phyloP scores from a whole-genome alignment of 2,797 vertebrate species.

The Steatocranus sp. region DNA sequence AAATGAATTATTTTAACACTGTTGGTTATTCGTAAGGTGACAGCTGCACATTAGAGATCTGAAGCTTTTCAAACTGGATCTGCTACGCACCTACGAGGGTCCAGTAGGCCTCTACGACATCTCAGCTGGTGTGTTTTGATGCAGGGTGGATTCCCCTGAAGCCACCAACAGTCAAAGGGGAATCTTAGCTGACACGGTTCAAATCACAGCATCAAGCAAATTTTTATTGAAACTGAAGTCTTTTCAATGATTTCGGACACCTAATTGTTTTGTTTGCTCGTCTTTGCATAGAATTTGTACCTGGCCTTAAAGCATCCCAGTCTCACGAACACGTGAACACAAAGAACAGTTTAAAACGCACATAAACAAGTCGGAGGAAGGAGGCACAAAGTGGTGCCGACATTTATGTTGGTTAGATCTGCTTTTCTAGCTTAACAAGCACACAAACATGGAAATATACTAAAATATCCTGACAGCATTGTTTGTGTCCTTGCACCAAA shows the following conservation, averaged over 20 bases:
- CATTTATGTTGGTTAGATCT: background rate
- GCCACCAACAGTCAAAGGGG: background rate
- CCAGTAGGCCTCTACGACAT: background rate
- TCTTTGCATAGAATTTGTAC: background rate
- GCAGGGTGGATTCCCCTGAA: background rate
- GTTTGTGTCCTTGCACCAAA: background rate
- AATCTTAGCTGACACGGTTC: background rate
- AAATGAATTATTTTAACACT: background rate
- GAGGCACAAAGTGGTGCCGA: background rate
- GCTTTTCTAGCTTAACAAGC: background rate
- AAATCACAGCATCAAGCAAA: background rate
- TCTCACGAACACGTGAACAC: background rate
- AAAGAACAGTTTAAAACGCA: background rate
- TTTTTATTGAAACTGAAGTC: background rate
- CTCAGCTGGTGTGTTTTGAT: background rate
- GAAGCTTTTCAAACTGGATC: background rate
- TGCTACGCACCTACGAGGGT: background rate
- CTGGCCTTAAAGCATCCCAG: background rate
- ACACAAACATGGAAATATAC: background rate
- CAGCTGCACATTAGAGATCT: background rate
- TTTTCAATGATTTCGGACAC: background rate
- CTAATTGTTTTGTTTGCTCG: background rate
- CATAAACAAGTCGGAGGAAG: background rate
- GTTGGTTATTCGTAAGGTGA: background rate
- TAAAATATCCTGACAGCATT: background rate